Conservation (phyloP, 2,888 invertebrate genomes). For the Leptodirus hochenwartii region DNA sequence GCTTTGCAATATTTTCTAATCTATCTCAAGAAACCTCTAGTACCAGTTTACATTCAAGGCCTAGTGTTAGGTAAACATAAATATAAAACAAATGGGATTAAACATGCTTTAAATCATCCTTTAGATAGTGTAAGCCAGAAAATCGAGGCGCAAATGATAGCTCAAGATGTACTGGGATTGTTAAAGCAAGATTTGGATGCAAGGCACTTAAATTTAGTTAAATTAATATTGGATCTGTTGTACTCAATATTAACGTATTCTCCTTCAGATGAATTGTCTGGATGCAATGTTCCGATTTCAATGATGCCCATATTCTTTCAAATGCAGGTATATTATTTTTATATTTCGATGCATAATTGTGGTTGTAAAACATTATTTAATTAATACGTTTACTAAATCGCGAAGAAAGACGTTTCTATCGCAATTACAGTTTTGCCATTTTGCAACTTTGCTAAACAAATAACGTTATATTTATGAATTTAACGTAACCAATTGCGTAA, state of each 20-base stretch:
- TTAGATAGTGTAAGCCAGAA: constrained; percentile 9
- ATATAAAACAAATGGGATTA: neutral
- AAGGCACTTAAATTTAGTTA: constrained; percentile 25
- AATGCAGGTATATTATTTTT: constrained; percentile 22
- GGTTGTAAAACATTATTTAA: constrained; percentile 1
- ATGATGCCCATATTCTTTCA: constrained; percentile 31
- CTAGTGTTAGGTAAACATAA: constrained; percentile 26
- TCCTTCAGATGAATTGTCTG: constrained; percentile 28
- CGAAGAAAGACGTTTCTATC: too few relatives aligned
- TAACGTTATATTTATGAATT: too few relatives aligned
- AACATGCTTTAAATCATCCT: constrained; percentile 7
- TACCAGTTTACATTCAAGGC: constrained; percentile 28
- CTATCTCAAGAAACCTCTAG: constrained; percentile 25
- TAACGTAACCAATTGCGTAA: too few relatives aligned
- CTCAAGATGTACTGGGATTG: constrained; percentile 29
- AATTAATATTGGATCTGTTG: constrained; percentile 25
- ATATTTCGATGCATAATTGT: constrained; percentile 3
- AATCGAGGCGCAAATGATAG: constrained; percentile 23
- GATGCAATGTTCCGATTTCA: constrained; percentile 27
- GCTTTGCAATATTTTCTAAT: constrained; percentile 26
- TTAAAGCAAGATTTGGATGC: constrained; percentile 27
- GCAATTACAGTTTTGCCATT: too few relatives aligned
- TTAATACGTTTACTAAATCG: too few relatives aligned
- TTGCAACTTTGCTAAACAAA: too few relatives aligned
- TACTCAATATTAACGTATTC: constrained; percentile 27